Evolutionary conservation across 2,113 vertebrate species (phyloP).

Genomic region (Paraplagusia blochii): DNA sequence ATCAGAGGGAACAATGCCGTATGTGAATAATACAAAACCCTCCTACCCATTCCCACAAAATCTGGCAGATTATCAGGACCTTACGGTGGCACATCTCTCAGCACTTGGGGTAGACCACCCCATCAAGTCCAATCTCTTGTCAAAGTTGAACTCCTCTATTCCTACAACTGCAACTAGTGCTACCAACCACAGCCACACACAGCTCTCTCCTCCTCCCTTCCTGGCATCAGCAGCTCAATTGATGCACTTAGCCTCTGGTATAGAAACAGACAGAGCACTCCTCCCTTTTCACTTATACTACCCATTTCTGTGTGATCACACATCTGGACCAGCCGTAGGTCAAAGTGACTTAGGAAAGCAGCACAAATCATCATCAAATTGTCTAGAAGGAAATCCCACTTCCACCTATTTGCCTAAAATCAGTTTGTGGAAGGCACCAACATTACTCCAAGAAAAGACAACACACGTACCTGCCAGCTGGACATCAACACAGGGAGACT

Average conservation of each 20-base stretch:
- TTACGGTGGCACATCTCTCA: constrained; percentile 86
- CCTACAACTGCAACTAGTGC: constrained; percentile 57
- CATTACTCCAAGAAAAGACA: constrained; percentile 72
- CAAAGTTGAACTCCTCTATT: constrained; percentile 85
- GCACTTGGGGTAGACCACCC: constrained; percentile 90
- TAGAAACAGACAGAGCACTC: constrained; percentile 73
- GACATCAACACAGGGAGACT: constrained; percentile 64
- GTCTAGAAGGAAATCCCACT: constrained; percentile 55
- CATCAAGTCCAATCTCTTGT: constrained; percentile 84
- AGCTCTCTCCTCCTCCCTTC: constrained; percentile 85
- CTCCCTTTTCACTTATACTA: constrained; percentile 87
- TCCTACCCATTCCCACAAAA: constrained; percentile 85
- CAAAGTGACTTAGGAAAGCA: constrained; percentile 71
- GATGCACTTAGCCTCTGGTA: constrained; percentile 75
- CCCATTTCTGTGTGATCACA: constrained; percentile 88
- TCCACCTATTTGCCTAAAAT: constrained; percentile 71
- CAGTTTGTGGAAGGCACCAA: constrained; percentile 81
- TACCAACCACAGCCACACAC: constrained; percentile 70
- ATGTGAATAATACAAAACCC: constrained; percentile 74
- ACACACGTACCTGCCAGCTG: constrained; percentile 63
- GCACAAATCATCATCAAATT: constrained; percentile 54
- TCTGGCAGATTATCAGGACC: constrained; percentile 82
- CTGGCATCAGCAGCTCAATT: constrained; percentile 84
- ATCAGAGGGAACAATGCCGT: constrained; percentile 61
- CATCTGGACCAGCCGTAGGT: constrained; percentile 57